phyloP scores from a whole-genome alignment of 2,797 vertebrate genomes.

The Adelosebastes latens region DNA sequence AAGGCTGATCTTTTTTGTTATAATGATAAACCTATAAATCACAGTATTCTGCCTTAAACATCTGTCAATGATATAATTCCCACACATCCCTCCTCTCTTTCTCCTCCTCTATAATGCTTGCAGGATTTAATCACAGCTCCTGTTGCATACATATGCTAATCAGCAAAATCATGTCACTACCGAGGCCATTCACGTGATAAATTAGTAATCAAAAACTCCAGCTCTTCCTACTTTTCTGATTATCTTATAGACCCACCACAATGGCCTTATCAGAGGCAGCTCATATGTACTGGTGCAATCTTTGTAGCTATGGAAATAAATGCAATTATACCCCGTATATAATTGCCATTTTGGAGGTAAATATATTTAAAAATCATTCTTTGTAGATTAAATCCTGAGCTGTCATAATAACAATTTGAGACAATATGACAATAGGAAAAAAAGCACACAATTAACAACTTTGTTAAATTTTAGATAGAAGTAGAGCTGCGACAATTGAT shows the following conservation, averaged over 20 bases:
- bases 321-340: background rate
- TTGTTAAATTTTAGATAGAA: background rate
- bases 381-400: background rate
- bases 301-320: background rate
- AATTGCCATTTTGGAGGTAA: background rate
- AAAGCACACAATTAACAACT: background rate
- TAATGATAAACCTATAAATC: background rate
- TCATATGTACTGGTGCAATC: background rate
- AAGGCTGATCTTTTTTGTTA: background rate
- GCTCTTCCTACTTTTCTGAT: conserved; percentile 20
- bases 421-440: background rate
- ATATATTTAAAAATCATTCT: background rate
- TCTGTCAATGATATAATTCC: background rate
- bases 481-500: too few species aligned
- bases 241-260: background rate
- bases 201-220: conserved; percentile 46
- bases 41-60: background rate
- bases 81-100: background rate
- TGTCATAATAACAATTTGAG: background rate
- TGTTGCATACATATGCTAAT: conserved; percentile 50
- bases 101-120: background rate
- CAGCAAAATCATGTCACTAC: conserved; percentile 30
- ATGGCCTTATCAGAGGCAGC: conserved; percentile 21
- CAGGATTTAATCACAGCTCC: conserved; percentile 44
- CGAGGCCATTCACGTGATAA: conserved; percentile 41